Percentiles rank a stretch among this genome's conserved stretches.
These are phyloP conservation scores for Lithophane socia DNA, from an alignment of 2,888 invertebrate genomes.

Conservation along the genomic window DNA sequence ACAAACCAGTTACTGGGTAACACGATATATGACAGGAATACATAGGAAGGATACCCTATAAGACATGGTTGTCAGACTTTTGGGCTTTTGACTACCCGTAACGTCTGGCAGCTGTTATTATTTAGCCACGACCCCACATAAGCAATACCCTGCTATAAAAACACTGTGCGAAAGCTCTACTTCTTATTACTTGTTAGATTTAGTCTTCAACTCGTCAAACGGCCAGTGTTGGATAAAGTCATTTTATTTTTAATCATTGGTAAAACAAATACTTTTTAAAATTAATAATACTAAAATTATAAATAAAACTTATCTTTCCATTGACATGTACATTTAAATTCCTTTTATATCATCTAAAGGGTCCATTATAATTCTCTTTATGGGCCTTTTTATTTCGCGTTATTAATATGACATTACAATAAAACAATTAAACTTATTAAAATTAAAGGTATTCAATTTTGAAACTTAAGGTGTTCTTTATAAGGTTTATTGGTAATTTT, in stretches of 20 bases:
- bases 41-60: too few relatives aligned
- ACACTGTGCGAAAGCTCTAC: too few relatives aligned
- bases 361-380: constrained; percentile 41
- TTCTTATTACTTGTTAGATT: background rate
- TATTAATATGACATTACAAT: constrained; percentile 34
- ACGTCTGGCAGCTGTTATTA: background rate
- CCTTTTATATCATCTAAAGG: constrained; percentile 29
- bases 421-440: constrained; percentile 8
- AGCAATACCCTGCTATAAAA: background rate
- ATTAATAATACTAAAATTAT: constrained; percentile 12
- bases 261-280: background rate
- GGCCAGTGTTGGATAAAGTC: too few relatives aligned
- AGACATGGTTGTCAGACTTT: background rate
- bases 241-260: background rate
- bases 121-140: background rate
- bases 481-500: constrained; percentile 43
- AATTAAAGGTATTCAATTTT: constrained; percentile 29
- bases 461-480: constrained; percentile 17
- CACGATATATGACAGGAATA: too few relatives aligned
- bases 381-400: constrained; percentile 55
- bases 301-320: constrained; percentile 41
- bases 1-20: background rate
- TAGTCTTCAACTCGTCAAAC: background rate
- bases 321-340: constrained; percentile 55
- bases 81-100: background rate